Evolutionary conservation across 2,797 vertebrate species (phyloP), one percentile per base, ranked within the genome.

Genomic region (Xerus rutilus): DNA sequence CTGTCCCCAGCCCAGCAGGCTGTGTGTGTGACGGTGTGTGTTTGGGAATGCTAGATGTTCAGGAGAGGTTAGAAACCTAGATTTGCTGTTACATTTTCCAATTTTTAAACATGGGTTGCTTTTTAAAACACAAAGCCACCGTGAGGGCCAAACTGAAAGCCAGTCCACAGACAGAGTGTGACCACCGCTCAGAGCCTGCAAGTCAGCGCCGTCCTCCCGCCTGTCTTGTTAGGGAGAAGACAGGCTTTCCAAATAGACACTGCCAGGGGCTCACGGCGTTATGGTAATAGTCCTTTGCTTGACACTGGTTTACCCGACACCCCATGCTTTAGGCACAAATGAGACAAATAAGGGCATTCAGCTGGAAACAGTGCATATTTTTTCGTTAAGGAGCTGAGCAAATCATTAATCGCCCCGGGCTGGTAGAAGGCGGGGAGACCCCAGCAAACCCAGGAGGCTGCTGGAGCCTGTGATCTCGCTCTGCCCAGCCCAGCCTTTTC

Each of bases 301-400:
- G 62, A 35, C n/a, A 0, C 3, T 0, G 5, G 21, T 28, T n/a
- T 79, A 72, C 86, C 64, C 0, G n/a, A 5, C 72, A 1, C 83
- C 47, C 52, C 8, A 25, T 0, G 59, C 78, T 70, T 88, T 39
- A 45, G 89, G 91, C 96, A 94, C 82, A 89, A 96, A 95, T n/a
- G 95, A 96, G 94, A 73, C 93, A 73, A 94, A 95, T 76, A 81
- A 84, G 86, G 93, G 76, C 83, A 57, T 30, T 93, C 39, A 10
- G 65, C 92, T n/a, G 62, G 69, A 82, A 96, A 74, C 8, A 35
- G 78, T 0, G 28, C 82, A 1, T 30, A 7, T 69, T 82, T 76
- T 64, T 83, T 67, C 10, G 2, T 95, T 86, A 87, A 97, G 96
- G 49, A 89, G 72, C 89, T 39, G 54, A 91, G 49, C 0, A 0